Evolutionary conservation across 2,888 invertebrate genomes (phyloP).

Genomic region (Acleris sparsana): DNA sequence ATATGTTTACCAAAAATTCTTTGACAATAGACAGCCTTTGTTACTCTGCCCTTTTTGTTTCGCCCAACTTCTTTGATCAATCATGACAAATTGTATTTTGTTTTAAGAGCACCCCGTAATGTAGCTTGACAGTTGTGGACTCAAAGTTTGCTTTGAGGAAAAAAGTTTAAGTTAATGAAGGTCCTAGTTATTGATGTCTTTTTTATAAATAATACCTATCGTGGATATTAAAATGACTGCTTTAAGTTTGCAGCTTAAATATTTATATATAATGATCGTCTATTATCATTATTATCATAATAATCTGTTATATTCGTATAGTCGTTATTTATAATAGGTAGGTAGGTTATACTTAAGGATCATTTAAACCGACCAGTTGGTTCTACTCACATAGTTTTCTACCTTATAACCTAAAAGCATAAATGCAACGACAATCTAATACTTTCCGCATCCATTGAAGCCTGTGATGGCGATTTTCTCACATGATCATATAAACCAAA

Average conservation of each 20-base stretch:
- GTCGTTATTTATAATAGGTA: too few relatives aligned
- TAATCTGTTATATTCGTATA: too few relatives aligned
- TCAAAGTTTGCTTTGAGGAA: slow-evolving; percentile 62
- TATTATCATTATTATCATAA: too few relatives aligned
- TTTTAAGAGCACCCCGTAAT: slow-evolving; percentile 66
- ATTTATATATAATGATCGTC: too few relatives aligned
- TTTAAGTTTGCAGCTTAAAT: too few relatives aligned
- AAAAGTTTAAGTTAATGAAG: slow-evolving; percentile 64
- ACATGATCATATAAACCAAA: slow-evolving; percentile 7
- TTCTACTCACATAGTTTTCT: background rate
- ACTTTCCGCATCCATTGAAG: background rate
- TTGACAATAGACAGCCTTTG: slow-evolving; percentile 60
- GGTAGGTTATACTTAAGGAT: too few relatives aligned
- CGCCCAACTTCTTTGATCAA: slow-evolving; percentile 76
- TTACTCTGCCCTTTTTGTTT: slow-evolving; percentile 63
- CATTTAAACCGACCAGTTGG: too few relatives aligned
- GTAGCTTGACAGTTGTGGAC: slow-evolving; percentile 70
- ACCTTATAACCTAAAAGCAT: background rate
- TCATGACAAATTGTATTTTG: slow-evolving; percentile 80
- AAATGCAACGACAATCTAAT: background rate
- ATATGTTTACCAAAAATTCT: slow-evolving; percentile 48
- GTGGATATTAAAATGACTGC: too few relatives aligned
- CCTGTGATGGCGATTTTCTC: slow-evolving; percentile 3
- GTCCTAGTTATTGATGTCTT: slow-evolving; percentile 31
- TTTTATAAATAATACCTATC: too few relatives aligned